Percentiles rank a stretch among this genome's conserved stretches.
Conservation (phyloP, 2,888 invertebrate genomes). For the Caprella mutica region DNA sequence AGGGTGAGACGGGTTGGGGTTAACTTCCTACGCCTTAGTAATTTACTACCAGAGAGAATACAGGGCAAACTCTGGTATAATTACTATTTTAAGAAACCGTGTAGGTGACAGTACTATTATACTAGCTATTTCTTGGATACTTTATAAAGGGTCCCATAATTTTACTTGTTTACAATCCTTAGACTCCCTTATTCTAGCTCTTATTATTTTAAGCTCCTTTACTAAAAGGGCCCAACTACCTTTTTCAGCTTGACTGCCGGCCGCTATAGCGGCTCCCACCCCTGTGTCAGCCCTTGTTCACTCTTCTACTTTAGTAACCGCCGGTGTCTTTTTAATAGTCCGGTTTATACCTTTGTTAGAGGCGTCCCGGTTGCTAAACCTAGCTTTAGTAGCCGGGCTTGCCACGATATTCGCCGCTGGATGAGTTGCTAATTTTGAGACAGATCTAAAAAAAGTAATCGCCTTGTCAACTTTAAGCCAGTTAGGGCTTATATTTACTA, state of each 20-base stretch:
- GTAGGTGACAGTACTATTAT: conserved; percentile 59
- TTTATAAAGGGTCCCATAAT: conserved; percentile 49
- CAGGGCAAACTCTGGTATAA: conserved; percentile 58
- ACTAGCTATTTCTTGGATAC: conserved; percentile 49
- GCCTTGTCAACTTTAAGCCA: conserved; percentile 64
- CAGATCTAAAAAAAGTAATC: conserved; percentile 65
- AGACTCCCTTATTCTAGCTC: conserved; percentile 40
- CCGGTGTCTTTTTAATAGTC: conserved; percentile 61
- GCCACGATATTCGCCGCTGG: conserved; percentile 40
- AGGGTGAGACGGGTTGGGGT: conserved; percentile 60
- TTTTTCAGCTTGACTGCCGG: conserved; percentile 63
- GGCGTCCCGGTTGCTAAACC: conserved; percentile 42
- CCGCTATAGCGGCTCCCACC: conserved; percentile 64
- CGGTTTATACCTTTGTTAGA: conserved; percentile 51
- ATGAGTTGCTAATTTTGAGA: conserved; percentile 40
- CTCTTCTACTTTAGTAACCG: conserved; percentile 66
- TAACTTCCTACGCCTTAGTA: conserved; percentile 60
- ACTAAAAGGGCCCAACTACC: conserved; percentile 72
- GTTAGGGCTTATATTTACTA: conserved; percentile 59
- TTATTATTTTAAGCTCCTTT: conserved; percentile 48
- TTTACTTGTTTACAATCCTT: conserved; percentile 46
- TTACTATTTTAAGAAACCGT: conserved; percentile 61
- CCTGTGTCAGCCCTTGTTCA: conserved; percentile 65
- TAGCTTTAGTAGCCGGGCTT: conserved; percentile 47
- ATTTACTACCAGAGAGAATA: conserved; percentile 59